These are phyloP conservation scores for Leptobrachium ailaonicum DNA, from an alignment of 2,113 vertebrate genomes.

Conservation along the genomic window DNA sequence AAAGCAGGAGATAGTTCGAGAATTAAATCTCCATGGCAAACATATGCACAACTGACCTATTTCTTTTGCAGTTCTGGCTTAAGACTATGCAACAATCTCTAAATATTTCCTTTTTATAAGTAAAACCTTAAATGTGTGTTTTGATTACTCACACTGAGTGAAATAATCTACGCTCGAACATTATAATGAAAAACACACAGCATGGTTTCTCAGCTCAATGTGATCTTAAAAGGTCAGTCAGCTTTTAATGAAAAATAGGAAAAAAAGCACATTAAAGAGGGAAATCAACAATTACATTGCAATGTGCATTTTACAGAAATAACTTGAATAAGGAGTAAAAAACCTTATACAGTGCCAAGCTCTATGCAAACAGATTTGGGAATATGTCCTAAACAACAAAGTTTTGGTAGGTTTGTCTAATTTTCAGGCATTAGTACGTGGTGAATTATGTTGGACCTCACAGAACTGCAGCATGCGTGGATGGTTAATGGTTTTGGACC, in stretches of 20 bases:
- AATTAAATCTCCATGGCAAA: neutral
- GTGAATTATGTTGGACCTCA: too few species aligned
- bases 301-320: too few species aligned
- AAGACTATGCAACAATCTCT: neutral
- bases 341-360: too few species aligned
- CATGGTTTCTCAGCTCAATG: slow-evolving; percentile 17
- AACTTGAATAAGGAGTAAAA: too few species aligned
- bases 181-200: slow-evolving; percentile 39
- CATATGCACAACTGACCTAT: neutral
- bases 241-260: slow-evolving; percentile 13
- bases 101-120: slow-evolving; percentile 24
- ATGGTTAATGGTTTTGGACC: too few species aligned
- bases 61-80: slow-evolving; percentile 4
- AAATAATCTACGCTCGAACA: slow-evolving; percentile 20
- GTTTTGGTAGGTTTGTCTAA: too few species aligned
- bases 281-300: too few species aligned
- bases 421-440: too few species aligned
- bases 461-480: too few species aligned
- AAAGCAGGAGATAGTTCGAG: neutral
- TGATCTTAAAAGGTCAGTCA: slow-evolving; percentile 31
- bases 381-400: too few species aligned
- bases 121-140: slow-evolving; percentile 23
- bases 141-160: slow-evolving; percentile 30
- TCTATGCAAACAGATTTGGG: too few species aligned
- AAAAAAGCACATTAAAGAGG: neutral